Percentiles rank a stretch among this genome's conserved stretches.
phyloP scores from a whole-genome alignment of 2,888 invertebrate genomes.

The Electrophaes corylata region DNA sequence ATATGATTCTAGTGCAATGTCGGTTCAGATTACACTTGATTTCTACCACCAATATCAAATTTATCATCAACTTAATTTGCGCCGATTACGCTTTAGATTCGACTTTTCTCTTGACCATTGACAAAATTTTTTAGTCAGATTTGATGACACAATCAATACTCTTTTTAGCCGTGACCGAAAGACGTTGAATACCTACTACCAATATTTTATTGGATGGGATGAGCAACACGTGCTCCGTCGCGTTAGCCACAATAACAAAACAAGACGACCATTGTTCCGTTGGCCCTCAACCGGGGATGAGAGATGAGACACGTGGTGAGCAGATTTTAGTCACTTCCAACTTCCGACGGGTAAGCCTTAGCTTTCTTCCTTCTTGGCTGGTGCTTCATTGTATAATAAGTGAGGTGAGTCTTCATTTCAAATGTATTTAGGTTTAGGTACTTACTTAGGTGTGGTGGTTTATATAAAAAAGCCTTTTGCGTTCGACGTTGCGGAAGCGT shows the following conservation, averaged over 20 bases:
- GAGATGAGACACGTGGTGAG: slow-evolving; percentile 72
- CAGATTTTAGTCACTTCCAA: slow-evolving; percentile 65
- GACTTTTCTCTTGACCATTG: no score
- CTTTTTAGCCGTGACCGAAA: not conserved
- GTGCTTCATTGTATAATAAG: not conserved
- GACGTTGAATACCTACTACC: no score
- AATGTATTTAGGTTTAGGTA: no score
- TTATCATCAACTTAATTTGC: no score
- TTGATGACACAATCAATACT: no score
- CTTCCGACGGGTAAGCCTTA: slow-evolving; percentile 39
- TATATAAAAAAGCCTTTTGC: no score
- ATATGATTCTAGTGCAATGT: not conserved
- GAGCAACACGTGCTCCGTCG: slow-evolving; percentile 72
- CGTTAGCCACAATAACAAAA: slow-evolving; percentile 71
- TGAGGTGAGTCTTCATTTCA: not conserved
- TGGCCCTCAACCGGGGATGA: slow-evolving; percentile 53
- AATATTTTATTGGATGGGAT: slow-evolving; percentile 48
- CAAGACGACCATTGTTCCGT: slow-evolving; percentile 69
- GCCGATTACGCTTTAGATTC: no score
- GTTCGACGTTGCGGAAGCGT: no score
- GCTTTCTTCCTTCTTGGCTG: not conserved
- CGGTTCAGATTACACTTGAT: not conserved
- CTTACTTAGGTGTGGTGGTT: no score
- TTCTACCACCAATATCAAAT: no score
- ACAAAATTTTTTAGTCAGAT: no score